Conservation (phyloP, 2,888 invertebrate species). For the Acrobeloides nanus region DNA sequence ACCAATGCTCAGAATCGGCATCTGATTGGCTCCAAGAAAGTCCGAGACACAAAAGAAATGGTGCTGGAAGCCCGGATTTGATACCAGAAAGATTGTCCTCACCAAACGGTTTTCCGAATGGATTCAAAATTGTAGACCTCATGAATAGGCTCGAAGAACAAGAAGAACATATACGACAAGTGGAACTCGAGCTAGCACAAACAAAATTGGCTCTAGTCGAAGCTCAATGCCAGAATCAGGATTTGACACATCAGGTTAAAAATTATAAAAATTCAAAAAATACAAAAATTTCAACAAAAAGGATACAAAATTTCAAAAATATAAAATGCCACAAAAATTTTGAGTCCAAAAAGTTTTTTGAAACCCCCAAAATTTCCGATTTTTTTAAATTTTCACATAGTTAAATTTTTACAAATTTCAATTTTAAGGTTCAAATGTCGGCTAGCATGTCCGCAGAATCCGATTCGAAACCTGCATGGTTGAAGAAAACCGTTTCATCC, state of each 20-base stretch:
- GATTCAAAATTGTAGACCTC: slow-evolving; percentile 20
- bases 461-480: slow-evolving; percentile 63
- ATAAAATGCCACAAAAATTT: no score
- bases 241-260: slow-evolving; percentile 69
- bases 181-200: slow-evolving; percentile 89
- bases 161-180: slow-evolving; percentile 47
- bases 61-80: no score
- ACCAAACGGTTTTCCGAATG: slow-evolving; percentile 2
- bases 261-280: background rate
- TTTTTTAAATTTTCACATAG: background rate
- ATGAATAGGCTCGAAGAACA: slow-evolving; percentile 20
- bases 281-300: no score
- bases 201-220: slow-evolving; percentile 94
- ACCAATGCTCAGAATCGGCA: slow-evolving; percentile 15
- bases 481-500: slow-evolving; percentile 76
- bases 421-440: slow-evolving; percentile 9
- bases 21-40: slow-evolving; percentile 15
- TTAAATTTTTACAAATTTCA: background rate
- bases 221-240: slow-evolving; percentile 52
- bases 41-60: slow-evolving; percentile 3
- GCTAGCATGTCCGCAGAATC: slow-evolving; percentile 6
- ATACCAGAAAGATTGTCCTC: slow-evolving; percentile 3
- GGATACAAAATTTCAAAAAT: no score
- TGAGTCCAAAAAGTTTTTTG: background rate
- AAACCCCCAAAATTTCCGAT: slow-evolving; percentile 3